Evolutionary conservation across 2,888 invertebrate genomes (phyloP).

Genomic region (Xestia rhomboidea): DNA sequence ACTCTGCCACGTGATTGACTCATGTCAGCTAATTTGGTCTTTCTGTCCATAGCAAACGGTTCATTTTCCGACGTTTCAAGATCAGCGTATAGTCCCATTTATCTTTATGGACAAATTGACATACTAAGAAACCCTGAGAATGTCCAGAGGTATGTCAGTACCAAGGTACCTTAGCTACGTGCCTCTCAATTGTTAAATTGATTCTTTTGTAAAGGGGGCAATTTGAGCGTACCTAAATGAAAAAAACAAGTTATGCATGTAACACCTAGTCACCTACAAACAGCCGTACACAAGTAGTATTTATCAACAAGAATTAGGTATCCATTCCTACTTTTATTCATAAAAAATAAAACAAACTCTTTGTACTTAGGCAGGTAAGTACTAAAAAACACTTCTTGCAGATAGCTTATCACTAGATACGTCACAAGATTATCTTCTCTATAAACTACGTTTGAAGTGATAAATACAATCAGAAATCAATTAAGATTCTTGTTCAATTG

Average conservation of each 20-base stretch:
- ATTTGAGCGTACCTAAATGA: conserved; percentile 8
- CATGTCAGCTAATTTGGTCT: conserved; percentile 32
- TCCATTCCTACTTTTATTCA: not conserved
- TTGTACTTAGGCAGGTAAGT: conserved; percentile 9
- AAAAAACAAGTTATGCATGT: not conserved
- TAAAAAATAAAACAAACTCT: conserved; percentile 16
- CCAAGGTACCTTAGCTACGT: conserved; percentile 7
- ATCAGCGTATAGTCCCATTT: conserved; percentile 39
- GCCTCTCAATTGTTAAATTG: conserved; percentile 74
- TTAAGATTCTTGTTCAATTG: conserved; percentile 67
- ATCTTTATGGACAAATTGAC: conserved; percentile 47
- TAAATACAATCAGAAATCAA: conserved; percentile 73
- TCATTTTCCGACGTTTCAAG: conserved; percentile 36
- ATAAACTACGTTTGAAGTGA: conserved; percentile 62
- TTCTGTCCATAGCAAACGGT: conserved; percentile 34
- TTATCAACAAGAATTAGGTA: conserved; percentile 5
- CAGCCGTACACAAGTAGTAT: not conserved
- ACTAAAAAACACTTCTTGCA: conserved; percentile 39
- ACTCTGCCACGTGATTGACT: conserved; percentile 30
- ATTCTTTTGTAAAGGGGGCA: conserved; percentile 49
- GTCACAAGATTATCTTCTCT: conserved; percentile 63
- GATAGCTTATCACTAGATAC: conserved; percentile 67
- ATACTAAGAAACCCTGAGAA: conserved; percentile 61
- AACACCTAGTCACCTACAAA: conserved; percentile 2
- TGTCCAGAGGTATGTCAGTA: conserved; percentile 17